These are phyloP conservation scores for Alces alces DNA, from an alignment of 2,113 vertebrate genomes.

Conservation along the genomic window DNA sequence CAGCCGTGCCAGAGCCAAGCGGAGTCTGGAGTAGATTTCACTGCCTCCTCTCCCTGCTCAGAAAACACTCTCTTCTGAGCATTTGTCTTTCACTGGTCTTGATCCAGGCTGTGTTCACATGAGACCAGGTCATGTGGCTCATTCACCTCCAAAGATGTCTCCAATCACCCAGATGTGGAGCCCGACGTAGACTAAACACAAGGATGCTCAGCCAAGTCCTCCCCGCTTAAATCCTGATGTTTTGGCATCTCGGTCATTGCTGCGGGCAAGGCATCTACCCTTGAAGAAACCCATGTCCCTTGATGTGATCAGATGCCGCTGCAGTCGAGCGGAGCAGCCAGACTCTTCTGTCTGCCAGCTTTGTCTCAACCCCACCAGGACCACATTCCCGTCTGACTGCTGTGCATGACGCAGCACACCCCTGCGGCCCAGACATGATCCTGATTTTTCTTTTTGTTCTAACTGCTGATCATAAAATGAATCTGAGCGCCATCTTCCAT, in stretches of 20 bases:
- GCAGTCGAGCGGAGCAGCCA: fast-evolving
- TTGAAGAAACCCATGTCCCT: neutral
- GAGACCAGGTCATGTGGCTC: neutral
- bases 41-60: neutral
- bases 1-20: fast-evolving
- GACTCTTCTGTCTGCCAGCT: neutral
- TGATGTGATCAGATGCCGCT: neutral
- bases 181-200: neutral
- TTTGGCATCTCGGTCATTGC: neutral
- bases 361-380: neutral
- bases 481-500: neutral
- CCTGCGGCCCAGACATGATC: neutral
- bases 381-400: neutral
- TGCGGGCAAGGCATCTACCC: neutral
- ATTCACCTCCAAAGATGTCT: neutral
- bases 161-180: neutral
- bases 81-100: neutral
- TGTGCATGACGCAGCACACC: fast-evolving
- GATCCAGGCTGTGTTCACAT: neutral
- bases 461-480: neutral
- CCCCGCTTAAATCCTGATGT: neutral
- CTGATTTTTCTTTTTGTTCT: neutral
- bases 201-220: neutral
- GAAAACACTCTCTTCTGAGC: neutral
- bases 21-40: fast-evolving